Percentiles rank a stretch among this genome's conserved stretches.
phyloP scores from a whole-genome alignment of 92 coral and sea anemone genomes.

The Phenganax marumi region DNA sequence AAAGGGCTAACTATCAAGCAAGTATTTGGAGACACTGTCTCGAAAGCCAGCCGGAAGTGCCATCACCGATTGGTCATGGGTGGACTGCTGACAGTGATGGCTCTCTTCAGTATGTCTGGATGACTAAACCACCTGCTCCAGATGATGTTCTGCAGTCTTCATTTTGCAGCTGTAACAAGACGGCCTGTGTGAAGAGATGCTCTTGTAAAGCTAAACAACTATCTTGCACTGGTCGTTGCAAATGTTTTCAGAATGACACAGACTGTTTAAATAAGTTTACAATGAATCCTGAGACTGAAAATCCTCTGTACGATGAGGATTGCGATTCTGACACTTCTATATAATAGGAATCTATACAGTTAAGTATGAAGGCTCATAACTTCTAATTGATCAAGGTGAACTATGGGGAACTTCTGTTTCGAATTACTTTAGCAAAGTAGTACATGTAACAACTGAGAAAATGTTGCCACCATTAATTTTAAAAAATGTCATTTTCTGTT shows the following conservation, averaged over 20 bases:
- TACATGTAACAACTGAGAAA: slow-evolving; percentile 14
- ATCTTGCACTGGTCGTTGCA: slow-evolving; percentile 30
- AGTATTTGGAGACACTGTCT: slow-evolving; percentile 16
- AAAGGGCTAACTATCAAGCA: slow-evolving; percentile 3
- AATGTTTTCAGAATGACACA: slow-evolving; percentile 6
- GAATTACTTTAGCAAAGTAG: neutral
- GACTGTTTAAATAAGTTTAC: slow-evolving; percentile 19
- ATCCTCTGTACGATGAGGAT: neutral
- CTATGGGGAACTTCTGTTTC: slow-evolving; percentile 16
- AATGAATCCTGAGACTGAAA: neutral
- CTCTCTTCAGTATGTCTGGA: slow-evolving; percentile 21
- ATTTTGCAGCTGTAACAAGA: slow-evolving; percentile 13
- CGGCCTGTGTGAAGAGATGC: slow-evolving; percentile 23
- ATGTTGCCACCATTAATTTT: slow-evolving; percentile 8
- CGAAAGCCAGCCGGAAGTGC: slow-evolving; percentile 9
- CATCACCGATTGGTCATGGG: slow-evolving; percentile 34
- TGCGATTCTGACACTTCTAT: neutral
- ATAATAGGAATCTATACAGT: neutral
- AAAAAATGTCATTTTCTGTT: neutral
- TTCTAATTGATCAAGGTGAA: slow-evolving; percentile 6
- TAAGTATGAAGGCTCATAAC: neutral
- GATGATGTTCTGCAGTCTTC: slow-evolving; percentile 5
- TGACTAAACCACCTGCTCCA: slow-evolving; percentile 20
- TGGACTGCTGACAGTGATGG: slow-evolving; percentile 21
- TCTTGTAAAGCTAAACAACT: slow-evolving; percentile 28